Evolutionary conservation across 1,140 invertebrate genomes (phyloP), one percentile per base, ranked within the genome.

Genomic region (Heliconius eleuchia): DNA sequence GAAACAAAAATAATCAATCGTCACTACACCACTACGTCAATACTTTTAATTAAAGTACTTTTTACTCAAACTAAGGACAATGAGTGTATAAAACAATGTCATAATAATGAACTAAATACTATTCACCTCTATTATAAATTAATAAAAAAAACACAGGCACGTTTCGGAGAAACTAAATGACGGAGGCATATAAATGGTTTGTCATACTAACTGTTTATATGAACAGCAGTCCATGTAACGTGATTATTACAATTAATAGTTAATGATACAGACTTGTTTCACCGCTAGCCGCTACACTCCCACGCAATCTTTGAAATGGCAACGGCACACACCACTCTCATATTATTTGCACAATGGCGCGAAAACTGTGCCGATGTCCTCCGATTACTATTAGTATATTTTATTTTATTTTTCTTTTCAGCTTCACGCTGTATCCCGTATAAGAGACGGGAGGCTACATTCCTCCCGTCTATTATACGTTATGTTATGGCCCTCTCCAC

Each of bases 1-100:
- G 86, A 23, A 83, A 86, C 74, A 80, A 80, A 71, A 71, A 23
- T 50, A 27, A 18, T 57, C 37, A 57, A 23, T 57, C 19, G 0
- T 57, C 52, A 55, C 52, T 18, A 37, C 34, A 37, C 7, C 16
- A n/a, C 18, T 30, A 30, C 2, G 5, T 55, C 13, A 18, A 18
- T 55, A 55, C 52, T 19, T 18, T n/a, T 4, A 18, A 55, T 6
- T 18, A 55, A 55, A 55, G 18, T 55, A 46, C 42, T 46, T 13
- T 11, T 46, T 1, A 46, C 11, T 13, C 11, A 46, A 46, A 46
- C 42, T 37, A 37, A 37, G 13, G 42, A 4, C 11, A 46, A 13
- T 46, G 42, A 3, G 13, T 46, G 13, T 46, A 46, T 46, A 46
- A 46, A 13, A 46, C 42, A 46, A 46, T 37, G 5, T 0, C 34